Conservation (phyloP, 1,140 invertebrate genomes). For the Babylonia areolata region DNA sequence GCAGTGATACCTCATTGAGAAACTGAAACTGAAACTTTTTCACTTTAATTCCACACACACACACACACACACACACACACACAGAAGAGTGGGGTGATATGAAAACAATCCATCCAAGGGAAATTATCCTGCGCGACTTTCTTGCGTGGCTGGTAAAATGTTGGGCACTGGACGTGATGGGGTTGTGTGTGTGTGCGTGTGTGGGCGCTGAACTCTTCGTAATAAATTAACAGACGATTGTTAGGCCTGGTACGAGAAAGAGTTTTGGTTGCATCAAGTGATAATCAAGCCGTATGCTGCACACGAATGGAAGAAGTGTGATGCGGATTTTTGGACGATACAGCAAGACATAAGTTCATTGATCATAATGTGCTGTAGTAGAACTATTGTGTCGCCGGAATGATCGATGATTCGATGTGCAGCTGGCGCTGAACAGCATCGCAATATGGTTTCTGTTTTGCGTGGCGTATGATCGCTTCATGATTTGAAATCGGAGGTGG, state of each 20-base stretch:
- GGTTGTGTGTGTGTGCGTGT: neutral
- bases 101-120: constrained; percentile 10
- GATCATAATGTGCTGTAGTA: no score
- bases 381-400: no score
- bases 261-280: no score
- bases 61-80: no score
- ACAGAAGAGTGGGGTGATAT: no score
- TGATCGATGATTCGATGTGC: neutral
- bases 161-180: neutral
- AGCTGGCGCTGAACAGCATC: neutral
- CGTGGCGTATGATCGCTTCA: neutral
- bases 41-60: no score
- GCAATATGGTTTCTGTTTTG: neutral
- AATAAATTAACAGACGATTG: constrained; percentile 20
- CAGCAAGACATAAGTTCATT: no score
- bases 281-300: no score
- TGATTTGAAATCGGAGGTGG: neutral
- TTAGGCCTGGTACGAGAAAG: neutral
- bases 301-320: no score
- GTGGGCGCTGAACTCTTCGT: neutral
- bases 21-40: no score
- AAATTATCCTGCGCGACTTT: neutral
- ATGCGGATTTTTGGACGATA: no score
- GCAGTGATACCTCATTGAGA: no score
- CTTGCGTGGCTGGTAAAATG: constrained; percentile 17